Percentiles rank a stretch among this genome's conserved stretches.
These are phyloP conservation scores for Tetropium fuscum DNA, from an alignment of 2,888 invertebrate species.

Conservation along the genomic window DNA sequence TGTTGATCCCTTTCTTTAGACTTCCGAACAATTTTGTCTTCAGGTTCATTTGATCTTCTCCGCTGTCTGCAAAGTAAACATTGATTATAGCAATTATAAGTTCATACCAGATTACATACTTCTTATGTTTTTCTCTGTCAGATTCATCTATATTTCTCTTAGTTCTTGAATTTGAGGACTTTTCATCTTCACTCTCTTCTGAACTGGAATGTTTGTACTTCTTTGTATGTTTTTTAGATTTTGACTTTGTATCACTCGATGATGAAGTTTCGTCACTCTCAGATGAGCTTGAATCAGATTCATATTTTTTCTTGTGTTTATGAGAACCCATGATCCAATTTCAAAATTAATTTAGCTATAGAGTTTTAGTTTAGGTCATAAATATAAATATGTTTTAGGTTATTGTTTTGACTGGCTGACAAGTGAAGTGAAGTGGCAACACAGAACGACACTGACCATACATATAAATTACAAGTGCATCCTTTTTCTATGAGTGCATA, in stretches of 20 bases:
- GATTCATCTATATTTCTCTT: constrained; percentile 24
- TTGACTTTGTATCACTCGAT: constrained; percentile 29
- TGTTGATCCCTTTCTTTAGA: constrained; percentile 23
- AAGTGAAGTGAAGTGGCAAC: no score
- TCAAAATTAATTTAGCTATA: neutral
- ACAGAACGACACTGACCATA: no score
- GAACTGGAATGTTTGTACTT: constrained; percentile 34
- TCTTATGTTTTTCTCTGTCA: constrained; percentile 20
- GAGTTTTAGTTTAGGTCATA: no score
- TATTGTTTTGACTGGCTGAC: no score
- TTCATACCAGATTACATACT: constrained; percentile 8
- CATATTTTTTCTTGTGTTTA: constrained; percentile 38
- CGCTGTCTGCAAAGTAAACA: constrained; percentile 20
- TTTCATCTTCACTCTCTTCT: constrained; percentile 37
- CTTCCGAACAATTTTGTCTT: constrained; percentile 15
- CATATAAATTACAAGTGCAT: no score
- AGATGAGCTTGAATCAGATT: constrained; percentile 39
- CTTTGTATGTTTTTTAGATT: constrained; percentile 25
- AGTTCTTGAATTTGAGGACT: constrained; percentile 24
- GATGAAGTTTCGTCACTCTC: constrained; percentile 35
- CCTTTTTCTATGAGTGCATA: no score
- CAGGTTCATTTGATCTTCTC: neutral
- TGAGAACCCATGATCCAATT: constrained; percentile 38
- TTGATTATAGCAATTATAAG: neutral
- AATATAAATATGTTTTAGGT: no score